Evolutionary conservation across 2,888 invertebrate genomes (phyloP), one percentile per base, ranked within the genome.

Genomic region (Acleris literana): DNA sequence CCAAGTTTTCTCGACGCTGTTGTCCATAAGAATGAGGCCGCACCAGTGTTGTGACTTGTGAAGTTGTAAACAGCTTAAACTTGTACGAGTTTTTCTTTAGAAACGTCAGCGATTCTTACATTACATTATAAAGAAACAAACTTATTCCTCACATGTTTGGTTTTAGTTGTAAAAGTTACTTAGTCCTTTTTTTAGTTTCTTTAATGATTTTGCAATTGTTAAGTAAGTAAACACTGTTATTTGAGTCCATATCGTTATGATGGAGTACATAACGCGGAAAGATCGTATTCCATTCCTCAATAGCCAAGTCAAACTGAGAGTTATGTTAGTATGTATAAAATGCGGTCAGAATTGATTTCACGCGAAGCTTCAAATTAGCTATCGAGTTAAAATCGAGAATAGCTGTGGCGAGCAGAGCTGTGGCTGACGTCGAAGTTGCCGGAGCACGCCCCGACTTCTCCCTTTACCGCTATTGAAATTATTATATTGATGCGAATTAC

Each of bases 1-100:
- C 53, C 11, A 63, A 63, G 63, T 53, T 64, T 53, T 48, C 57
- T 20, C 52, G 3, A n/a, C 51, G 20, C 49, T 29, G 46, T 20
- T 46, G 58, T 58, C 58, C 64, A 64, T 64, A 53, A 64, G 22
- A 64, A 64, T 64, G 52, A 64, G 64, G 58, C 56, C 49, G 39
- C 18, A 49, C 58, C 18, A 39, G 43, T 51, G n/a, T 22, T 48
- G 33, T 33, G 33, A 9, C 33, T 33, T 33, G 17, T 52, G 52
- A 5, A 16, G 18, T 16, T 51, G 49, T n/a, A 25, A 46, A 51
- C 44, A 18, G 52, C 6, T 16, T 16, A 54, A 57, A 63, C 44
- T 63, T 57, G 63, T 57, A 51, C 51, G 11, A 18, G 16, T 57
- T 33, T 33, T 29, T 20, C 11, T 20, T 49, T 7, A 49, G 17